Percentiles rank a stretch among this genome's conserved stretches.
Evolutionary conservation across 37 sponge, comb jelly and placozoan species (phyloP).

Genomic region (Agelas oroides): DNA sequence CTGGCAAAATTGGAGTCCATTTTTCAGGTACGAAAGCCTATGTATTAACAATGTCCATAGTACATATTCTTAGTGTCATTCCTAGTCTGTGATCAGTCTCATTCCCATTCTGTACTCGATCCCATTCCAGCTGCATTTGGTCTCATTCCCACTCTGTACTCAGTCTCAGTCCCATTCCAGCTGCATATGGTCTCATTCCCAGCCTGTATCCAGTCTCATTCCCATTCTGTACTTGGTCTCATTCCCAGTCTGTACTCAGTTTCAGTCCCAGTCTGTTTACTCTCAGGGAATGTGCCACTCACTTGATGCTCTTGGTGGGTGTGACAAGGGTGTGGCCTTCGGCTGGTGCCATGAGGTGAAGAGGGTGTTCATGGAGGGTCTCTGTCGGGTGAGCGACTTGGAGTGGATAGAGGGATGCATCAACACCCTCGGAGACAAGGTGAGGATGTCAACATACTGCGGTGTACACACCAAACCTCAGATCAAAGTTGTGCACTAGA

Average conservation of each 20-base stretch:
- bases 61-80: too few species aligned
- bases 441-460: too few species aligned
- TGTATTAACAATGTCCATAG: background rate
- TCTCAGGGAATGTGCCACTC: slow-evolving; percentile 34
- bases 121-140: background rate
- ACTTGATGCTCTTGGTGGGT: background rate
- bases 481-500: too few species aligned
- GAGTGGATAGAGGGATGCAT: slow-evolving; percentile 43
- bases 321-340: background rate
- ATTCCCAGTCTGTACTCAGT: too few species aligned
- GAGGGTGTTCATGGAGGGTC: slow-evolving; percentile 60
- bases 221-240: background rate
- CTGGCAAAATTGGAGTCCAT: slow-evolving; percentile 49
- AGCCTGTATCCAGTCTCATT: background rate
- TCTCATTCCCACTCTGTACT: background rate
- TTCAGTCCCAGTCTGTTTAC: too few species aligned
- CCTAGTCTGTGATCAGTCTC: background rate
- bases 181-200: too few species aligned
- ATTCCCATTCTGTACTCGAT: background rate
- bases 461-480: too few species aligned
- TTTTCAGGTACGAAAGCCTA: slow-evolving; percentile 56
- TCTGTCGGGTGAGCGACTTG: slow-evolving; percentile 61
- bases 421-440: too few species aligned
- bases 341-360: slow-evolving; percentile 74
- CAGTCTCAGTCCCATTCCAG: too few species aligned